These are phyloP conservation scores for Leptinotarsa undecemlineata DNA, from an alignment of 1,140 invertebrate species.

Conservation along the genomic window DNA sequence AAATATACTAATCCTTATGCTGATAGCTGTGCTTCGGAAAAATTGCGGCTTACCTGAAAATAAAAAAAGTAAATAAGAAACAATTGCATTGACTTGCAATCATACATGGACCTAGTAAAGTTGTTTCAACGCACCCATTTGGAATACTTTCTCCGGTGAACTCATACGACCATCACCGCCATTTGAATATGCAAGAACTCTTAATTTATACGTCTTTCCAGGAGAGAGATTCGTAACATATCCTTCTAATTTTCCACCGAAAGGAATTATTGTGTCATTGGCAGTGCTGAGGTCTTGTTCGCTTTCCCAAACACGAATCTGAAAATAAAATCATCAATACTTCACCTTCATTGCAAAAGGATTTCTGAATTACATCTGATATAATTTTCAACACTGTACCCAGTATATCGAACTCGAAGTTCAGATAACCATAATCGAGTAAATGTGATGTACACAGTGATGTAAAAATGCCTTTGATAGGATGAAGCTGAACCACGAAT, in stretches of 20 bases:
- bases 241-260: constrained; percentile 77
- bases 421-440: too few species aligned
- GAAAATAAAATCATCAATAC: constrained; percentile 40
- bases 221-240: constrained; percentile 78
- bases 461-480: too few species aligned
- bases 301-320: constrained; percentile 88
- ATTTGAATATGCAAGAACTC: constrained; percentile 89
- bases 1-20: constrained; percentile 13
- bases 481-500: too few species aligned
- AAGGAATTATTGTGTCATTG: constrained; percentile 79
- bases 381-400: too few species aligned
- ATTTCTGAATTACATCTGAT: background rate
- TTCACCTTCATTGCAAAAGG: background rate
- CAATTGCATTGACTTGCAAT: background rate
- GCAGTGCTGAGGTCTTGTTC: constrained; percentile 91
- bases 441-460: too few species aligned
- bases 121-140: constrained; percentile 68
- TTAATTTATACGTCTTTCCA: constrained; percentile 84
- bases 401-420: too few species aligned
- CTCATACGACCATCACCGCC: constrained; percentile 97
- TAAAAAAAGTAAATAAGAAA: constrained; percentile 15
- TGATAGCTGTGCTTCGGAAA: constrained; percentile 34
- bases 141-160: constrained; percentile 84
- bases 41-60: constrained; percentile 40
- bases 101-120: background rate